Evolutionary conservation across 1,140 invertebrate genomes (phyloP).

Genomic region (Pachypeltis micranthus): DNA sequence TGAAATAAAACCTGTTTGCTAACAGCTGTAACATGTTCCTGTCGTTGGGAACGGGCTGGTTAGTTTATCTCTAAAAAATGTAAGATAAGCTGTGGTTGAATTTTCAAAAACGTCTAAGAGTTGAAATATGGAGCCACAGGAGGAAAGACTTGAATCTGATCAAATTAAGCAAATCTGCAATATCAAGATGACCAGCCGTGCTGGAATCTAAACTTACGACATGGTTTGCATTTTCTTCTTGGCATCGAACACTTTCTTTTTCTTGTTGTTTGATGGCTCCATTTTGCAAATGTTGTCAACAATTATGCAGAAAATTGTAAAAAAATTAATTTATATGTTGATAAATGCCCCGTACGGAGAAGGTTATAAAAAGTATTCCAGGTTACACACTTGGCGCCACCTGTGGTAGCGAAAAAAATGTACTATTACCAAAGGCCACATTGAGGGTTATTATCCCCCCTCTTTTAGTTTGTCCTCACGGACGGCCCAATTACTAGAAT

Average conservation of each 20-base stretch:
- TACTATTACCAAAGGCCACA: too few relatives aligned
- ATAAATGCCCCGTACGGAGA: too few relatives aligned
- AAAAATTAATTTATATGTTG: too few relatives aligned
- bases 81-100: not conserved
- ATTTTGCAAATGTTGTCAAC: not conserved
- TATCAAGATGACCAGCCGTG: too few relatives aligned
- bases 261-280: conserved; percentile 13
- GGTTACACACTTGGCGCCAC: too few relatives aligned
- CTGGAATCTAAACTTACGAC: conserved; percentile 9
- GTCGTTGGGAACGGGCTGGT: not conserved
- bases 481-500: too few relatives aligned
- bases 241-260: not conserved
- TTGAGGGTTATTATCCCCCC: too few relatives aligned
- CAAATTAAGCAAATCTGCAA: conserved; percentile 8
- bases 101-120: not conserved
- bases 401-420: too few relatives aligned
- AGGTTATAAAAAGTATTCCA: too few relatives aligned
- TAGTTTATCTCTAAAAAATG: not conserved
- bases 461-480: too few relatives aligned
- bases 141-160: not conserved
- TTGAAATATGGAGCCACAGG: not conserved
- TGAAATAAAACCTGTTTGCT: not conserved
- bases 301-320: too few relatives aligned
- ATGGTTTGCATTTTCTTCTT: conserved; percentile 14
- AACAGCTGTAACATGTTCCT: not conserved